Conservation (phyloP, 2,888 invertebrate genomes). For the Limenitis camilla region DNA sequence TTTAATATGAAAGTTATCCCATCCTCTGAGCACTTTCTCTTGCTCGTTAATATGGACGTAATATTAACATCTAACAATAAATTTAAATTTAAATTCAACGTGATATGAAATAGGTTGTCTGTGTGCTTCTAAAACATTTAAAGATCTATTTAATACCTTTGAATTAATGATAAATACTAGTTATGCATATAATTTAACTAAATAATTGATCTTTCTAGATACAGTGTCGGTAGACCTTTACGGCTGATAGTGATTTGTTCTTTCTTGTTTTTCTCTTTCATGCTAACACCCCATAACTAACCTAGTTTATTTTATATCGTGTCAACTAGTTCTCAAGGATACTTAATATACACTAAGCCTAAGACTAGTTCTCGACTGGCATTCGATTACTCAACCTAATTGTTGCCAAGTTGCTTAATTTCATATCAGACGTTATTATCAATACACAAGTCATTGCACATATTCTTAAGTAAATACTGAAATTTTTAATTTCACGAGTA, state of each 20-base stretch:
- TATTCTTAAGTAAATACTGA: conserved; percentile 5
- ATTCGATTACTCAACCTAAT: conserved; percentile 49
- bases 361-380: conserved; percentile 46
- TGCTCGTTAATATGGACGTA: no score
- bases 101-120: no score
- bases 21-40: no score
- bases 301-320: conserved; percentile 4
- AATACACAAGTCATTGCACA: conserved; percentile 12
- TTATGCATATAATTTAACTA: no score
- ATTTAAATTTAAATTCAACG: no score
- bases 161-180: no score
- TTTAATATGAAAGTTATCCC: no score
- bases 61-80: no score
- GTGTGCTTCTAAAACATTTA: no score
- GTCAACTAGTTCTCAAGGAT: conserved; percentile 15
- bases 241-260: not conserved
- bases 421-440: conserved; percentile 23
- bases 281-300: conserved; percentile 7
- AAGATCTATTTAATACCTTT: no score
- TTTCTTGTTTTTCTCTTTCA: not conserved
- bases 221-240: not conserved
- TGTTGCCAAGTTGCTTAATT: conserved; percentile 42
- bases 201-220: no score
- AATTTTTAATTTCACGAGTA: not conserved
- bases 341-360: conserved; percentile 18